Base-by-base conservation (phyloP, 2,888 invertebrate species). In the Eurois occulta region DNA sequence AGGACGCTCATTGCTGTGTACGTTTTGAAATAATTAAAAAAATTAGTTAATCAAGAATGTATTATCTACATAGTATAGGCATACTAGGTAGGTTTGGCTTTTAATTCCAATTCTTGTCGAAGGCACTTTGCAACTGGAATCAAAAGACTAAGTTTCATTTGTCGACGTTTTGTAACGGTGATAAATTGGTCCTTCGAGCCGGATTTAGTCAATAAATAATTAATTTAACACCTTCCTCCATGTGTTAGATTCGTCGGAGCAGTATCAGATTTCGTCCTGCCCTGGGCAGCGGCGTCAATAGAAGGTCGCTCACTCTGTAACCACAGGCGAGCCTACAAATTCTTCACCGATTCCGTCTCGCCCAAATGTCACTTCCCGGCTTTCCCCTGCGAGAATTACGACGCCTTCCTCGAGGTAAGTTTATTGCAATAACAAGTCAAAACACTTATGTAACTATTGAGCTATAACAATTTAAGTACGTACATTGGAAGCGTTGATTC, bases 261-360 rank as follows among this genome's bases (percentile, higher is more conserved):
- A 0, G 98, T 99, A 24, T 98, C 98, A 2, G 99, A 99, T 93
- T 98, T 99, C 79, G 98, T 99, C 91, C 98, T 99, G 97, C 98
- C 98, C 35, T 98, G 98, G 88, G 98, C 98, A 52, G 96, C 96
- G 4, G 91, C 96, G 55, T 95, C 96, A 0, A 89, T 91, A 96
- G 99, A 99, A 93, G 99, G 99, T 8, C 97, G 99, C 66, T 99
- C 98, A 60, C 95, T 99, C 83, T 99, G 99, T 95, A 99, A 99
- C 94, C 99, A 99, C 93, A 97, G 99, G 5, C 97, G 99, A 60
- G 99, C 99, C 0, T 99, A 99, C 95, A 98, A 99, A 92, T 98
- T 99, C 94, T 99, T 99, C 95, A 99, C 99, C 2, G 99, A 99
- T 94, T 99, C 99, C 1, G 98, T 99, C 46, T 98, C 98, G 35